These are phyloP conservation scores for Alces alces DNA, from an alignment of 2,113 vertebrate species.

Conservation along the genomic window DNA sequence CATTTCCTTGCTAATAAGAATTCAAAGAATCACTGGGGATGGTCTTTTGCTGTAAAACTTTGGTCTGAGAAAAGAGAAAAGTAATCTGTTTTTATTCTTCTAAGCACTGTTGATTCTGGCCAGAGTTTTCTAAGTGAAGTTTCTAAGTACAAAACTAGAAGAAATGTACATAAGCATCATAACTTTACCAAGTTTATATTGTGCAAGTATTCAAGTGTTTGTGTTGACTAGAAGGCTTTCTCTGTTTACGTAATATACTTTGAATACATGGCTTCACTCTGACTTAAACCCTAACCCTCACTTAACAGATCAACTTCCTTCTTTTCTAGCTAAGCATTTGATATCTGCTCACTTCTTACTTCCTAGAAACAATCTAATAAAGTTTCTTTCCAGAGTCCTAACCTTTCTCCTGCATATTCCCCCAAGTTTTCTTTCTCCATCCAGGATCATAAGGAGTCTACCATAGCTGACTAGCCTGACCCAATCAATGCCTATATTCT, in stretches of 20 bases:
- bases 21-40: background rate
- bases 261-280: background rate
- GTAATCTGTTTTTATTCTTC: background rate
- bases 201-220: background rate
- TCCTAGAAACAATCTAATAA: background rate
- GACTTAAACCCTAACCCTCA: background rate
- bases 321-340: background rate
- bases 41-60: background rate
- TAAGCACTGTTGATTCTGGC: background rate
- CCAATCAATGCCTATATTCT: background rate
- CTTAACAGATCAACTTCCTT: background rate
- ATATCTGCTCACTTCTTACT: background rate
- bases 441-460: background rate
- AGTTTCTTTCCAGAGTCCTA: background rate
- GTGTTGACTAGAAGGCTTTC: background rate
- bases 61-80: background rate
- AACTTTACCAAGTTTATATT: background rate
- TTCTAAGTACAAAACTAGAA: background rate
- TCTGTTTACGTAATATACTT: background rate
- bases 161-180: background rate
- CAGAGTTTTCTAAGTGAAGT: background rate
- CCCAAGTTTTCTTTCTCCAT: background rate
- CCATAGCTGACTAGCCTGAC: background rate
- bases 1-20: background rate
- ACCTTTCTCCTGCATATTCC: background rate